A percentile compares a stretch with the other conserved stretches of the same genome.
These are phyloP conservation scores for Pheosia tremula DNA, from an alignment of 2,888 invertebrate genomes.

Conservation along the genomic window DNA sequence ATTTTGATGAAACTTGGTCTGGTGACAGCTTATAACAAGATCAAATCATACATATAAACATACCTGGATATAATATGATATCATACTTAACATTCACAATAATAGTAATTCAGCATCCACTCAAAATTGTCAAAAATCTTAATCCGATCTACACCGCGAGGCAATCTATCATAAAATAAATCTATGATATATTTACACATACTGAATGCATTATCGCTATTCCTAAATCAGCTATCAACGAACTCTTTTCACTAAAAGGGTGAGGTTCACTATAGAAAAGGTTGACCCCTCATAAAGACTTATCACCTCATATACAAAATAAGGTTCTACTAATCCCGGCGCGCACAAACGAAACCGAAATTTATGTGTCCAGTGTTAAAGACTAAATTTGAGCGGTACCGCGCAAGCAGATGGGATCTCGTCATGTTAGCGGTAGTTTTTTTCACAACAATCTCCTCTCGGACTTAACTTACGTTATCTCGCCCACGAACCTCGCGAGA, in stretches of 20 bases:
- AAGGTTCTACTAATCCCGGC: constrained; percentile 79
- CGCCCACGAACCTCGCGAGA: constrained; percentile 79
- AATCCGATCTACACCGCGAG: constrained; percentile 50
- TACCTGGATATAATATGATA: background rate
- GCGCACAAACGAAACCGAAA: constrained; percentile 49
- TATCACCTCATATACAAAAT: constrained; percentile 85
- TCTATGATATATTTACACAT: constrained; percentile 83
- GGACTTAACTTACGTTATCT: constrained; percentile 85
- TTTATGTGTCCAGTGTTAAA: constrained; percentile 54
- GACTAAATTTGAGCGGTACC: constrained; percentile 61
- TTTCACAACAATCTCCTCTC: constrained; percentile 84
- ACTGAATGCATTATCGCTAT: constrained; percentile 81
- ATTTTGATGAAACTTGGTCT: no score
- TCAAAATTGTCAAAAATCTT: constrained; percentile 46
- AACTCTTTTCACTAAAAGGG: constrained; percentile 85
- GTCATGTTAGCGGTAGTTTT: constrained; percentile 80
- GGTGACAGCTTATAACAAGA: no score
- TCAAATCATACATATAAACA: no score
- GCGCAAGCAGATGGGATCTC: constrained; percentile 69
- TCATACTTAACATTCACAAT: constrained; percentile 9
- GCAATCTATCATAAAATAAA: constrained; percentile 80
- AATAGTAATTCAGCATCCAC: constrained; percentile 7
- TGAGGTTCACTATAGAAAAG: constrained; percentile 82
- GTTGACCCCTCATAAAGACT: constrained; percentile 85
- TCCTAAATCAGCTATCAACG: constrained; percentile 85